Evolutionary conservation across 2,888 invertebrate species (phyloP), one percentile per base, ranked within the genome.

Genomic region (Nymphalis c-album): DNA sequence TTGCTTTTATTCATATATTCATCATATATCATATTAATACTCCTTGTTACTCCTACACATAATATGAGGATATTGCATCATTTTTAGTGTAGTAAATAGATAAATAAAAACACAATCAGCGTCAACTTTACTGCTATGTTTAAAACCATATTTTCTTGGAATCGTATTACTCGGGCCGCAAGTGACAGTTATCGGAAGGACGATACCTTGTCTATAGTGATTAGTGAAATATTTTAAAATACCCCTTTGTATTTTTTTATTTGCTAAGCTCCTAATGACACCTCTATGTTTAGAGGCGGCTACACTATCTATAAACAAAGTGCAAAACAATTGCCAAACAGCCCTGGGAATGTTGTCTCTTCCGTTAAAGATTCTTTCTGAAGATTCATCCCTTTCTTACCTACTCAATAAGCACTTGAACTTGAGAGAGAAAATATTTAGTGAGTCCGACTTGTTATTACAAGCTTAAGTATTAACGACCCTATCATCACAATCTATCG

Each of bases 251-350:
- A 50, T 53, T 48, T 45, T 31, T 55, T 63, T 55, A 48, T 66
- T 66, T 46, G 18, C 53, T 20, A 47, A 62, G 48, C 48, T 60
- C 60, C 60, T 63, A 63, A 66, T 47, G 62, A 65, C 50, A 61
- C 45, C n/a, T 63, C 60, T 64, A 48, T 64, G 18, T 53, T 20
- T 13, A 51, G 60, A 55, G 59, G 59, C 40, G 17, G 7, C 10
- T 48, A 10, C 26, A 22, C 53, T 46, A 31, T 55, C 8, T n/a
- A 48, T 48, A 18, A 31, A n/a, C 2, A 55, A 55, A 18, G 22
- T 16, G 22, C 26, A 26, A 26, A 53, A 50, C n/a, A 55, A 55
- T 17, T 55, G 16, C 2, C 55, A 59, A 45, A 45, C 51, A 51
- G 18, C 60, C 26, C 46, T 64, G 64, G 40, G 60, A 53, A 65